Evolutionary conservation across 2,888 invertebrate genomes (phyloP), one percentile per base, ranked within the genome.

Genomic region (Caenorhabditis becei): DNA sequence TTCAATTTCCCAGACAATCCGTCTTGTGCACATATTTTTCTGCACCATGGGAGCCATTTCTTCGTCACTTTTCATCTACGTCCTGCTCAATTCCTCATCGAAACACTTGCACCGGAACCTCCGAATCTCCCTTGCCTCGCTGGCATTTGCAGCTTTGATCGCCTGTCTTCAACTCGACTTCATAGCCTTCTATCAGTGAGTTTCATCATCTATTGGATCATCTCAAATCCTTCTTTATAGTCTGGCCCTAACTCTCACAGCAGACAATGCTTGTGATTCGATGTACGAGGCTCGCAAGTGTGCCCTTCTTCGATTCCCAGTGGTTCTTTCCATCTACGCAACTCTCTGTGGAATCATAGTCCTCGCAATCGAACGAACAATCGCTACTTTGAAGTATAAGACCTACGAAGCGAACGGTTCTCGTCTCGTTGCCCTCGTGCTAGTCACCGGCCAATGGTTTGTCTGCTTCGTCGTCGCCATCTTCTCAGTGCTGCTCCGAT

Each of bases 311-410:
- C 61, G 80, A 8, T 86, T 82, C 58, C 86, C 86, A 5, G 77
- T 86, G 1, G 83, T 86, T 3, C 71, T 86, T 10, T 75, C 86
- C 18, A 86, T 86, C 32, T 86, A 86, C 66, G 61, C 84, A 10
- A 86, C 84, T 14, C 81, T 86, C 3, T 82, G 82, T 28, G 86
- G 83, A 11, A 83, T 86, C 16, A 82, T 86, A 20, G 81, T 83
- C 11, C 28, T 86, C 14, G 84, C 86, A 7, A 80, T 86, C 14
- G 86, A 86, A 65, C 49, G 86, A 23, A 86, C 84, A 8, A 83
- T 85, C 28, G 84, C 84, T 10, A 86, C 86, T 10, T 41, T 83
- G 23, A 82, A 83, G 16, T 86, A 86, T 51, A 80, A 70, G 49
- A 83, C 83, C 0, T 86, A 86, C 62, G 86, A 86, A 58, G 67